Evolutionary conservation across 2,113 vertebrate species (phyloP), one percentile per base, ranked within the genome.

Genomic region (Pelusios castaneus): DNA sequence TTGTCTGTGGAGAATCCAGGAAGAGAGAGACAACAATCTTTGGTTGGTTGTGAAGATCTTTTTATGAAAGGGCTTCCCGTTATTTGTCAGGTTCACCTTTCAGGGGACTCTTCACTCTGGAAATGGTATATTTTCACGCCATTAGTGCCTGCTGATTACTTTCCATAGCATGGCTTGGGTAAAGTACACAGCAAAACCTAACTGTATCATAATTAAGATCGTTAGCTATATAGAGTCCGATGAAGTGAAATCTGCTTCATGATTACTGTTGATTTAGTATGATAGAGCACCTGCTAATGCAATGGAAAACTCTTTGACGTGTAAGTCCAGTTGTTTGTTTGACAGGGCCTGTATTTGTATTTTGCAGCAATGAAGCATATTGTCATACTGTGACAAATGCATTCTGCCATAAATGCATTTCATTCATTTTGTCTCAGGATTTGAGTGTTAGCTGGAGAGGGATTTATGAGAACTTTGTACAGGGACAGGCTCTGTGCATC

Each of bases 161-260:
- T 10, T 10, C 24, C 29, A 3, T n/a, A 49, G 27, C 81, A 96
- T 92, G 70, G 2, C 60, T n/a, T 27, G 73, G 79, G 31, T 63
- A 93, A 94, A 95, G 91, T 91, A 78, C 81, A 73, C 52, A 19
- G 10, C n/a, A 78, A 94, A 96, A 80, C 25, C 52, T 79, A 89
- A 76, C 88, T 85, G 79, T 90, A 67, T 81, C 4, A 8, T 77
- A 83, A 92, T 94, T 84, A 94, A 88, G 79, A 91, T 45, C 67
- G 54, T 97, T 88, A 91, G n/a, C 80, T 87, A 4, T 67, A 60
- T 31, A 67, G 78, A 86, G 67, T 73, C 73, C 0, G 2, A 95
- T 96, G 89, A 95, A 0, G 43, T 89, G 67, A 96, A 95, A 96
- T 91, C 67, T 90, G 77, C 89, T 95, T 93, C 94, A 91, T 91